Evolutionary conservation across 1,140 invertebrate genomes (phyloP).

Genomic region (Ips typographus): DNA sequence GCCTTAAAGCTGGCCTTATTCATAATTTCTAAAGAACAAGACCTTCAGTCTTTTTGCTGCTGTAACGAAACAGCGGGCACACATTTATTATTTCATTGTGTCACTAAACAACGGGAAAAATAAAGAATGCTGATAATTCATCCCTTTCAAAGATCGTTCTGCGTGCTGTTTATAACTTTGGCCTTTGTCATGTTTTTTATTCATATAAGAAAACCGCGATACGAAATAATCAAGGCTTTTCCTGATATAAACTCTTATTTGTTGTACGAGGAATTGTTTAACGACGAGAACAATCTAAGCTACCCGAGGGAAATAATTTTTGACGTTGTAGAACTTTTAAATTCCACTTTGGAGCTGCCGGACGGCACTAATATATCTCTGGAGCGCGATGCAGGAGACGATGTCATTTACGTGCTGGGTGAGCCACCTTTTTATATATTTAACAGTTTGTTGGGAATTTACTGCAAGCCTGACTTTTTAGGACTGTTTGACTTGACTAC

Average conservation of each 20-base stretch:
- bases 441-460: constrained; percentile 3
- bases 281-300: not conserved
- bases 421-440: not conserved
- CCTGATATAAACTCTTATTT: constrained; percentile 4
- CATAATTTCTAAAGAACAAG: constrained; percentile 21
- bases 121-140: constrained; percentile 3
- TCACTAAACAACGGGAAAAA: not conserved
- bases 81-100: not conserved
- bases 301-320: constrained; percentile 12
- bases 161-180: constrained; percentile 14
- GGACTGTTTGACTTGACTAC: constrained; percentile 77
- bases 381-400: not conserved
- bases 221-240: constrained; percentile 1
- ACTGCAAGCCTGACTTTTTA: constrained; percentile 52
- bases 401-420: constrained; percentile 17
- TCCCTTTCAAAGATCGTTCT: constrained; percentile 17
- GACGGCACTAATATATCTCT: constrained; percentile 1
- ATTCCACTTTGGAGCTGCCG: not conserved
- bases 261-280: constrained; percentile 6
- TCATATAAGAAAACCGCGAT: not conserved
- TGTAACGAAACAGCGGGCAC: not conserved
- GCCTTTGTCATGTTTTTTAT: constrained; percentile 11
- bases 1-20: not conserved
- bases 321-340: constrained; percentile 16
- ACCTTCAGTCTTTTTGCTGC: constrained; percentile 22